A percentile compares a stretch with the other conserved stretches of the same genome.
Conservation (phyloP, 2,113 vertebrate species). For the Triplophysa dalaica region DNA sequence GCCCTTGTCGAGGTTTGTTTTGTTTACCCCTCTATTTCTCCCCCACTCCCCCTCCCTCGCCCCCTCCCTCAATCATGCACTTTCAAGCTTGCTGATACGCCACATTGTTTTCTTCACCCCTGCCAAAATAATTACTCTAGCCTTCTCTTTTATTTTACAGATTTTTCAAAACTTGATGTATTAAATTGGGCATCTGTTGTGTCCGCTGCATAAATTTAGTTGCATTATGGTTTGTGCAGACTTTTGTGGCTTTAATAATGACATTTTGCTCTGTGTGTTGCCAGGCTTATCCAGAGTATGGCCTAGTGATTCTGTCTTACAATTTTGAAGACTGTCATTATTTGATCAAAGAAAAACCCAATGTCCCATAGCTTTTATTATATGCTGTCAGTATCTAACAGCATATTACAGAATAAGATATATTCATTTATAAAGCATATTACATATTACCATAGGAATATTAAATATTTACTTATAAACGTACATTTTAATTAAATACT, state of each 20-base stretch:
- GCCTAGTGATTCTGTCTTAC: neutral
- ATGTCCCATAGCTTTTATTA: too few relatives aligned
- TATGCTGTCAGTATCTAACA: too few relatives aligned
- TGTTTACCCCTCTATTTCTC: slow-evolving; percentile 63
- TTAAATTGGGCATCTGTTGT: slow-evolving; percentile 64
- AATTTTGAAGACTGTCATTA: neutral
- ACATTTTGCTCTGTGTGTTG: slow-evolving; percentile 16
- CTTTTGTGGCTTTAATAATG: slow-evolving; percentile 38
- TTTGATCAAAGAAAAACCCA: neutral
- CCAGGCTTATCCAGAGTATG: neutral
- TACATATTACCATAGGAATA: neutral
- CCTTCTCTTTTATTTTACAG: slow-evolving; percentile 68
- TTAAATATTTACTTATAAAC: slow-evolving; percentile 56
- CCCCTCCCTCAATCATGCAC: slow-evolving; percentile 24
- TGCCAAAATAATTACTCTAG: slow-evolving; percentile 66
- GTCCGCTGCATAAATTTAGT: slow-evolving; percentile 57
- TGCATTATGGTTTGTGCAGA: slow-evolving; percentile 50
- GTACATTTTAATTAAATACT: slow-evolving; percentile 60
- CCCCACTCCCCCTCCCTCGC: neutral
- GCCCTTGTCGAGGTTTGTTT: slow-evolving; percentile 74
- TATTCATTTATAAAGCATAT: too few relatives aligned
- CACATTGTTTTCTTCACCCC: slow-evolving; percentile 62
- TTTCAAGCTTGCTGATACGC: slow-evolving; percentile 49
- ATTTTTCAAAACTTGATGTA: slow-evolving; percentile 72
- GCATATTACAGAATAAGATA: too few relatives aligned